Conservation (phyloP, 1,140 invertebrate genomes). For the Dinoponera quadriceps region DNA sequence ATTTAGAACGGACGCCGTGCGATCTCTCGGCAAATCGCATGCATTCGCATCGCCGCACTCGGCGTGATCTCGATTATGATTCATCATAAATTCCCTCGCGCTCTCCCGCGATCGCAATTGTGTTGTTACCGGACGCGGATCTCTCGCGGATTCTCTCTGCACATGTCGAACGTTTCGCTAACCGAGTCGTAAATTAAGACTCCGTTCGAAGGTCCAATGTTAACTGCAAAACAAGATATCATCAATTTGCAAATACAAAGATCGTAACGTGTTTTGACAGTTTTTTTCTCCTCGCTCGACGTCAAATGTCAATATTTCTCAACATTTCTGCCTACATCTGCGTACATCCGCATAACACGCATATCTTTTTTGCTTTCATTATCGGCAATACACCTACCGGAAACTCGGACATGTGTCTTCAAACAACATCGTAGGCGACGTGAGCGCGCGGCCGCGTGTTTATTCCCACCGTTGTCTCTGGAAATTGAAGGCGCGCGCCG, state of each 20-base stretch:
- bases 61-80: conserved; percentile 40
- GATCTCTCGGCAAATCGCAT: conserved; percentile 64
- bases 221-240: too few relatives aligned
- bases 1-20: conserved; percentile 69
- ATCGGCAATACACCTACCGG: background rate
- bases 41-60: conserved; percentile 31
- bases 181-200: background rate
- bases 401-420: background rate
- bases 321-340: background rate
- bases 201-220: background rate
- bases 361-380: background rate
- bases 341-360: background rate
- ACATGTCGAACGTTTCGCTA: background rate
- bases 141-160: background rate
- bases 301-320: background rate
- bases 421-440: background rate
- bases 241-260: background rate
- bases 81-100: conserved; percentile 13
- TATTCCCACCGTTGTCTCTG: background rate
- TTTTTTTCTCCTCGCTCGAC: background rate
- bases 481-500: background rate
- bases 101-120: background rate
- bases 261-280: background rate
- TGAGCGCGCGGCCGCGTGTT: too few relatives aligned
- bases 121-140: background rate